Base-by-base conservation (phyloP, 2,888 invertebrate genomes). In the Stratiomys singularior region DNA sequence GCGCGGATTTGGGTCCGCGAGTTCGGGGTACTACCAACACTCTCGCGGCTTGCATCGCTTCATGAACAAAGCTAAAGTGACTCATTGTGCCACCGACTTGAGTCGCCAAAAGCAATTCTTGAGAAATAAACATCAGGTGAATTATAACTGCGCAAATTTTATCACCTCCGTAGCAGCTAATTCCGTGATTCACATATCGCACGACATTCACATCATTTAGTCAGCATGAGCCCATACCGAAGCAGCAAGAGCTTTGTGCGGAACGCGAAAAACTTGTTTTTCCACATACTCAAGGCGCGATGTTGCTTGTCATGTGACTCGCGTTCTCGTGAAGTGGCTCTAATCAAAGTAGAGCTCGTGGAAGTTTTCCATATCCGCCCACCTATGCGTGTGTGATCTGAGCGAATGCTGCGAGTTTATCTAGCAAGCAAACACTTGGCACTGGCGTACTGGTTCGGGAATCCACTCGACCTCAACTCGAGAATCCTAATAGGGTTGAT, bases 261-360 rank as follows among this genome's bases (percentile, higher is more conserved):
- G 15, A 52, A 52, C 52, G 52, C 46, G n/a, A 66, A 37, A 69
- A 69, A 47, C 18, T 69, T 69, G 47, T 46, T 69, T 69, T 69
- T 44, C 47, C 47, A 25, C 28, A 63, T 52, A 30, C 23, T 5
- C 69, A 47, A 15, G n/a, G 4, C 23, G 69, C 69, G 47, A 47
- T 27, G 18, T 27, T 15, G 69, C 13, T 9, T 46, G 25, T 69
- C 69, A 69, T 69, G 47, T 69, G 69, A 69, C 47, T 69, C 21
- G 66, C 37, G 15, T 66, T 66, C 21, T 27, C 66, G 37, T 21
- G 66, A 66, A 66, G 18, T n/a, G 37, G 18, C 69, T 69, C 69
- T 69, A 69, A 69, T 69, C 69, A 47, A 46, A 47, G 47, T 47
- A 47, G 47, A 27, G 30, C 69, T 47, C n/a, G 18, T 47, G 69